These are phyloP conservation scores for Morbakka virulenta DNA, from an alignment of 30 jellyfish, hydroid and myxozoan genomes.

Conservation along the genomic window DNA sequence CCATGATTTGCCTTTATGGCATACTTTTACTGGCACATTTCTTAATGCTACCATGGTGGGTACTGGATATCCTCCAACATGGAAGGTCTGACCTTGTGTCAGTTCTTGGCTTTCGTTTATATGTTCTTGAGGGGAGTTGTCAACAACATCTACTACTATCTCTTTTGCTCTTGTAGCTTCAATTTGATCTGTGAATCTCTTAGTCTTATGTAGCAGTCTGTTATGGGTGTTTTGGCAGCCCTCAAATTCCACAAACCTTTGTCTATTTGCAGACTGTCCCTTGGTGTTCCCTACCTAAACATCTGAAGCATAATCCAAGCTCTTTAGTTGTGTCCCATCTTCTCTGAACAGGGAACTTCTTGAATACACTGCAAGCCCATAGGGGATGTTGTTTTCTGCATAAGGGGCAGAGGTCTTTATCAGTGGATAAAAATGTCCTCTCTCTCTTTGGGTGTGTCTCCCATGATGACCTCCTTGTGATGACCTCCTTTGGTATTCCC, in stretches of 20 bases:
- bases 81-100: no score
- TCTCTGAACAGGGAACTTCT: not conserved
- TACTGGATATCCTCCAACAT: no score
- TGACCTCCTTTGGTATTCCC: no score
- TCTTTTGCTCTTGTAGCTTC: no score
- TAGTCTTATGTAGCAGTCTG: slow-evolving; percentile 15
- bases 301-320: slow-evolving; percentile 28
- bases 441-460: not conserved
- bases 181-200: not conserved
- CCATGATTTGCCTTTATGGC: not conserved
- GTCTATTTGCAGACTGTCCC: slow-evolving; percentile 3
- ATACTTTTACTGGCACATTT: no score
- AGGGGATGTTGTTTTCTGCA: slow-evolving; percentile 15
- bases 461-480: not conserved
- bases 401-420: slow-evolving; percentile 16
- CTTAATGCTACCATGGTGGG: no score
- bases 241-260: slow-evolving; percentile 13
- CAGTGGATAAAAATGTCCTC: not conserved
- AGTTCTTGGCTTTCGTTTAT: no score
- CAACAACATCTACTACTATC: no score
- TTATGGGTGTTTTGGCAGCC: slow-evolving; percentile 15
- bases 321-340: slow-evolving; percentile 36
- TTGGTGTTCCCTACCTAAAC: slow-evolving; percentile 33
- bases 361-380: slow-evolving; percentile 19
- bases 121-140: no score